These are phyloP conservation scores for Alethe diademata DNA, from an alignment of 2,113 vertebrate genomes.

Conservation along the genomic window DNA sequence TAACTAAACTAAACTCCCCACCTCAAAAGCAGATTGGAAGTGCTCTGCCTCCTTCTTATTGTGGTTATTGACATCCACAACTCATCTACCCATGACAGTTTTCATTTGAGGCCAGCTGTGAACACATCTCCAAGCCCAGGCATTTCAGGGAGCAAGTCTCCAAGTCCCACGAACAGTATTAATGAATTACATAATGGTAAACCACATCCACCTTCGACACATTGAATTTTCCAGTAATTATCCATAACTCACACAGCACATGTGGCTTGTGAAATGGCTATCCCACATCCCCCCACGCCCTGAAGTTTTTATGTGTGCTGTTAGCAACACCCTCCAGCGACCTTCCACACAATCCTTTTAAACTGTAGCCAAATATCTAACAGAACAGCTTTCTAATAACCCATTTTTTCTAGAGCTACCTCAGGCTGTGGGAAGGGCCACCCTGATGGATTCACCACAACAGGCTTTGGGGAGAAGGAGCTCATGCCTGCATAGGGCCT, in stretches of 20 bases:
- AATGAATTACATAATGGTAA: not conserved
- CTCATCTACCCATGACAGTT: not conserved
- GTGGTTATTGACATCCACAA: not conserved
- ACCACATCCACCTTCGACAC: not conserved
- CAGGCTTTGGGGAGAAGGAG: not conserved
- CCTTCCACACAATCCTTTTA: not conserved
- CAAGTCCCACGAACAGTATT: not conserved
- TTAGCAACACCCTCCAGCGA: not conserved
- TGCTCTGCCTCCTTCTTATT: not conserved
- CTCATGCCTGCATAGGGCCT: rapidly evolving
- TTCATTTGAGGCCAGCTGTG: not conserved
- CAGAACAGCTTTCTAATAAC: not conserved
- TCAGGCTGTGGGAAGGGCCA: not conserved
- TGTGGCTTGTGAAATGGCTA: not conserved
- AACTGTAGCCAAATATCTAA: not conserved
- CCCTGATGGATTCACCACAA: not conserved
- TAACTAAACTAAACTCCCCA: not conserved
- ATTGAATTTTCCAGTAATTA: not conserved
- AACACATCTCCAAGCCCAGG: not conserved
- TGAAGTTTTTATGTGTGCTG: not conserved
- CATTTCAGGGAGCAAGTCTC: not conserved
- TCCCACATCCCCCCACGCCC: not conserved
- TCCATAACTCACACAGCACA: not conserved
- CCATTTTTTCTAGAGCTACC: not conserved
- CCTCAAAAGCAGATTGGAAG: not conserved